phyloP scores from a whole-genome alignment of 2,888 invertebrate species.

The Xiphydria camelus region DNA sequence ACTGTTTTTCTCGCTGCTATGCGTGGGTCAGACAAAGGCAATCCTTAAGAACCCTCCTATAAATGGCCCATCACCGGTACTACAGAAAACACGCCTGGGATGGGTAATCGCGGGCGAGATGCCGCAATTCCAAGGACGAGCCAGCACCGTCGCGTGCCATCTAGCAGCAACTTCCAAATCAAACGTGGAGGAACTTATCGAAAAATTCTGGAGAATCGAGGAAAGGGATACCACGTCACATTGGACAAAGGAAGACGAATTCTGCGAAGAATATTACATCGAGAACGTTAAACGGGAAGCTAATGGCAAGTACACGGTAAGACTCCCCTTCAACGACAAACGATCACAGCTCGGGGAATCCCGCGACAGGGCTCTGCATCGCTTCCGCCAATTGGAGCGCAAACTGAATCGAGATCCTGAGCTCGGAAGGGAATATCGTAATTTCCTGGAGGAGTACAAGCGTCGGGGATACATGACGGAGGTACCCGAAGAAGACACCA shows the following conservation, averaged over 20 bases:
- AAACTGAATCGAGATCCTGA: conserved; percentile 16
- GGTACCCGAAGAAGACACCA: not conserved
- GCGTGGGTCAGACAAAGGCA: not conserved
- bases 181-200: conserved; percentile 2
- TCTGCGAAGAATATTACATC: conserved; percentile 24
- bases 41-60: no score
- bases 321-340: conserved; percentile 12
- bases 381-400: conserved; percentile 27
- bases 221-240: conserved; percentile 10
- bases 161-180: not conserved
- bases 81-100: conserved; percentile 14
- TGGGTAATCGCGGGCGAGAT: conserved; percentile 12
- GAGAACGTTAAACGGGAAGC: conserved; percentile 13
- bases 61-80: no score
- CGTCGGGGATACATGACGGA: conserved; percentile 26
- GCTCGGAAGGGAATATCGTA: conserved; percentile 18
- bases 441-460: conserved; percentile 29
- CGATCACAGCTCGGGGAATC: conserved; percentile 21
- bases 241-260: conserved; percentile 18
- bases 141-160: not conserved
- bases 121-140: not conserved
- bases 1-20: conserved; percentile 3
- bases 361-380: conserved; percentile 14
- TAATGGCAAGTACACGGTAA: conserved; percentile 19
- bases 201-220: conserved; percentile 30